phyloP scores from a whole-genome alignment of 2,113 vertebrate species.

The Morphnarchus princeps region DNA sequence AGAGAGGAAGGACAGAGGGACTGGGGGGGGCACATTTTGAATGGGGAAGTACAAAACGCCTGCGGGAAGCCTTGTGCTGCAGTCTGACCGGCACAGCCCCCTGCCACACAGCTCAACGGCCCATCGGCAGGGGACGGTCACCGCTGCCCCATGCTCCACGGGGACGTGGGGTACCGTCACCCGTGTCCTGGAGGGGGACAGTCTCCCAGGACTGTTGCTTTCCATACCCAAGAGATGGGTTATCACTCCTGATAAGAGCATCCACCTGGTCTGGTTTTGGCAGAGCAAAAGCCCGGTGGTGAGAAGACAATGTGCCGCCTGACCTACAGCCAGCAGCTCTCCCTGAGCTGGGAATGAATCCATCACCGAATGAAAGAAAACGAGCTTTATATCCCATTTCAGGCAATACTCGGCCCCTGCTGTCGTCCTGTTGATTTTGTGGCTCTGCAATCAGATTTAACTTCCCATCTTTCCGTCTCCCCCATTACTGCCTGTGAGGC shows the following conservation, averaged over 20 bases:
- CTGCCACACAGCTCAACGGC: accelerated
- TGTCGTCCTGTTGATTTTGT: constrained; percentile 16
- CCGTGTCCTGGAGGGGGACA: background rate
- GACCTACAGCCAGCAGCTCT: background rate
- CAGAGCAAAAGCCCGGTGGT: background rate
- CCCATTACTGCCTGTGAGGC: background rate
- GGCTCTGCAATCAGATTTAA: constrained; percentile 3
- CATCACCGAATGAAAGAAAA: background rate
- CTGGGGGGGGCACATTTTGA: background rate
- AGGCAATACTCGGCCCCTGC: constrained; percentile 1
- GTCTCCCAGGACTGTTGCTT: background rate
- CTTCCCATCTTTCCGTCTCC: background rate
- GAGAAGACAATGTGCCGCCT: background rate
- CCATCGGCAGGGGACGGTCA: background rate
- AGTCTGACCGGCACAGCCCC: background rate
- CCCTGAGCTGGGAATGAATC: background rate
- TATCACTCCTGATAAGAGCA: background rate
- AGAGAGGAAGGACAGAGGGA: background rate
- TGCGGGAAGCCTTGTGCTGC: background rate
- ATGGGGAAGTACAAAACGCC: background rate
- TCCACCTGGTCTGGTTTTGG: background rate
- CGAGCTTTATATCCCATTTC: background rate
- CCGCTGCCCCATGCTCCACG: background rate
- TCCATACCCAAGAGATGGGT: background rate
- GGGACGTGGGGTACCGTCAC: accelerated